A percentile compares a stretch with the other conserved stretches of the same genome.
Evolutionary conservation across 2,113 vertebrate species (phyloP).

Genomic region (Bambusicola thoracicus): DNA sequence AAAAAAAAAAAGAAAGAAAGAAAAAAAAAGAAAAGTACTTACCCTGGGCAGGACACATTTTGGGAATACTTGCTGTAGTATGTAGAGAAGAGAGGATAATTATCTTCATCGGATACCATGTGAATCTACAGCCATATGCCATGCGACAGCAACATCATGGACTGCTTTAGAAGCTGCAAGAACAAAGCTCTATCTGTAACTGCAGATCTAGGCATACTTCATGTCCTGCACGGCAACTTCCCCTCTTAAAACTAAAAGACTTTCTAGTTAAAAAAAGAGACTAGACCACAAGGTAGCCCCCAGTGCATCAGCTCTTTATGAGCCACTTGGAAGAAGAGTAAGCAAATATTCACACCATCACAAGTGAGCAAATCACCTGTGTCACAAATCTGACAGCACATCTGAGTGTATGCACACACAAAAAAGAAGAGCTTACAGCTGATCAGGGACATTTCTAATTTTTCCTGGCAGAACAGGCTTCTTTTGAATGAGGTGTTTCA

Average conservation of each 20-base stretch:
- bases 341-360: neutral
- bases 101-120: too few species aligned
- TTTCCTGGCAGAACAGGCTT: neutral
- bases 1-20: accelerated
- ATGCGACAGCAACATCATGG: accelerated
- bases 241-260: neutral
- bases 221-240: neutral
- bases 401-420: accelerated
- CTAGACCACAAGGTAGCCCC: too few species aligned
- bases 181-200: neutral
- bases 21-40: neutral
- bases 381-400: neutral
- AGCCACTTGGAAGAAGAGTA: neutral
- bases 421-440: neutral
- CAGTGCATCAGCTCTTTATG: accelerated
- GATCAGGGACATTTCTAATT: accelerated
- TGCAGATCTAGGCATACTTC: accelerated
- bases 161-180: neutral
- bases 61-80: neutral
- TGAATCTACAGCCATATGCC: neutral
- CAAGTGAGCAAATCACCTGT: accelerated
- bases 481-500: neutral
- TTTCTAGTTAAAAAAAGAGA: neutral
- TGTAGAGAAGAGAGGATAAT: neutral
- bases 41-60: neutral